A percentile compares a stretch with the other conserved stretches of the same genome.
phyloP scores from a whole-genome alignment of 2,797 vertebrate genomes.

The Galaxias olidus region DNA sequence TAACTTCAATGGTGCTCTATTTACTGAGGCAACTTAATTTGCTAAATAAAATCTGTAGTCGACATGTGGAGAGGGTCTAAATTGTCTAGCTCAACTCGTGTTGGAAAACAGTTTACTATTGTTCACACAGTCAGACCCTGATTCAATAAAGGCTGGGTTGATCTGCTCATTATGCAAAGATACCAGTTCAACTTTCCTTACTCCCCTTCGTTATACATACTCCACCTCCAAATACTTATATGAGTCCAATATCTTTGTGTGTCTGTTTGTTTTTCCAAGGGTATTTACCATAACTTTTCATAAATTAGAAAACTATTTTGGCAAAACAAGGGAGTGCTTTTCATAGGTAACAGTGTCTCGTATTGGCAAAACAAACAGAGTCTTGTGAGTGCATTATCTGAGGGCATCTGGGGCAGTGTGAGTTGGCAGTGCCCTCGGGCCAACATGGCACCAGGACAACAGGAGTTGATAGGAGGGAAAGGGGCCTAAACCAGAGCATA shows the following conservation, averaged over 20 bases:
- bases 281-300: constrained; percentile 7
- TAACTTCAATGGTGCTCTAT: too few relatives aligned
- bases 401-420: constrained; percentile 32
- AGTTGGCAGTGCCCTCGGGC: constrained; percentile 34
- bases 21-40: too few relatives aligned
- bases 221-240: not conserved
- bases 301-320: constrained; percentile 19
- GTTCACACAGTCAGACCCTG: not conserved
- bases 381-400: constrained; percentile 40
- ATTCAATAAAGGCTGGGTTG: not conserved
- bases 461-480: constrained; percentile 80
- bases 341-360: constrained; percentile 25
- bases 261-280: not conserved
- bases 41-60: too few relatives aligned
- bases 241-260: not conserved
- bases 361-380: constrained; percentile 59
- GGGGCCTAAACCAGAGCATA: constrained; percentile 38
- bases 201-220: too few relatives aligned
- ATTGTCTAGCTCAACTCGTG: too few relatives aligned
- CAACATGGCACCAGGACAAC: constrained; percentile 38
- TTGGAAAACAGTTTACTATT: too few relatives aligned
- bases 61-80: too few relatives aligned
- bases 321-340: constrained; percentile 20
- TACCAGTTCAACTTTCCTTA: too few relatives aligned
- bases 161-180: constrained; percentile 23